Conservation (phyloP, 2,797 vertebrate genomes). For the Rhinoraja longicauda region DNA sequence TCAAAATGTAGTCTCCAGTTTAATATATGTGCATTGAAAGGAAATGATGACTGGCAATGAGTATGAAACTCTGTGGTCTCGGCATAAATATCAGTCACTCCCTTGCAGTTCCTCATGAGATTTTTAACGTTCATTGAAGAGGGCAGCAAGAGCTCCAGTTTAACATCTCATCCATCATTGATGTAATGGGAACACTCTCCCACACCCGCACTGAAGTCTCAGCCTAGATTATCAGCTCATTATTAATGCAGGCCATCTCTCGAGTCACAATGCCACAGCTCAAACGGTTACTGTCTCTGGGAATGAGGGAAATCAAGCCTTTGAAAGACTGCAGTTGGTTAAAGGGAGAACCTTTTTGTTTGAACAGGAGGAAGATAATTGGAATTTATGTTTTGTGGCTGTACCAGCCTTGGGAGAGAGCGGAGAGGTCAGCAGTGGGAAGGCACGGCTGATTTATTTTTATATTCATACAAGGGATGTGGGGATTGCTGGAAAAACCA, state of each 20-base stretch:
- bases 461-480: no score
- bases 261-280: neutral
- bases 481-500: no score
- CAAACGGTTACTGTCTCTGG: neutral
- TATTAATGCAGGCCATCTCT: neutral
- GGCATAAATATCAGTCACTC: neutral
- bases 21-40: neutral
- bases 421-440: neutral
- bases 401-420: neutral
- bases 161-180: neutral
- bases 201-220: neutral
- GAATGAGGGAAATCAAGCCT: neutral
- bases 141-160: neutral
- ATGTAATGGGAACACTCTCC: neutral
- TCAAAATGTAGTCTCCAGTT: neutral
- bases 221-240: neutral
- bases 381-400: neutral
- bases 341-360: neutral
- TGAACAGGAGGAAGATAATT: neutral
- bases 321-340: neutral
- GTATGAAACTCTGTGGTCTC: neutral
- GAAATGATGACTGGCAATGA: neutral
- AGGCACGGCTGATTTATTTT: neutral
- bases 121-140: neutral
- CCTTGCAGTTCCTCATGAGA: neutral